These are phyloP conservation scores for Clarias pachynema DNA, from an alignment of 2,797 vertebrate species.

Conservation along the genomic window DNA sequence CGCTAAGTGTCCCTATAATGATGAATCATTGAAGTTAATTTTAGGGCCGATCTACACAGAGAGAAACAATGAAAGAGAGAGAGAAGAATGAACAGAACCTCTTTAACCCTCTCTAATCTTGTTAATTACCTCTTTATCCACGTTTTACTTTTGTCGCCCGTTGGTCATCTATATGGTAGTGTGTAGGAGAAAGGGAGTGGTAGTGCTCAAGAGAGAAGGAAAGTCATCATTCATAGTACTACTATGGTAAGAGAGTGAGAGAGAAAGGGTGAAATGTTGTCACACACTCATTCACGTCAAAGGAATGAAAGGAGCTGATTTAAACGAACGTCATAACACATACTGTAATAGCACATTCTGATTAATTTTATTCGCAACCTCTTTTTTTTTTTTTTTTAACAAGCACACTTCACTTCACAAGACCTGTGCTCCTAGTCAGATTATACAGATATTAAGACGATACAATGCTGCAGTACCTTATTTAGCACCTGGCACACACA, in stretches of 20 bases:
- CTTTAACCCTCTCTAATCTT: conserved; percentile 4
- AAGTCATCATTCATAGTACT: neutral
- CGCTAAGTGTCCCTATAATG: neutral
- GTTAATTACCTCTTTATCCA: conserved; percentile 13
- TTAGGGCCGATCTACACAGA: neutral
- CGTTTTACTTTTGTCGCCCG: neutral
- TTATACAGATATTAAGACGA: neutral
- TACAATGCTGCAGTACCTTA: neutral
- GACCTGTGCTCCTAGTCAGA: neutral
- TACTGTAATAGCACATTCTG: neutral
- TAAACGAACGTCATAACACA: neutral
- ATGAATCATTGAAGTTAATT: neutral
- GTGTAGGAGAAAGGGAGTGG: neutral
- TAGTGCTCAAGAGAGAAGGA: neutral
- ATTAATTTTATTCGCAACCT: neutral
- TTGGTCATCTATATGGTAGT: conserved; percentile 12
- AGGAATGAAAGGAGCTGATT: neutral
- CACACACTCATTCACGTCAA: neutral
- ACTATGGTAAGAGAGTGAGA: neutral
- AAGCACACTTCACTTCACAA: neutral
- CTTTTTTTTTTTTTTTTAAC: neutral
- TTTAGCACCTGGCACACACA: neutral
- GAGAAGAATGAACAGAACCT: neutral
- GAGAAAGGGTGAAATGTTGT: neutral
- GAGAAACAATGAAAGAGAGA: neutral